Percentiles rank a stretch among this genome's conserved stretches.
Conservation (phyloP, 2,113 vertebrate genomes). For the Sinocyclocheilus rhinocerous region DNA sequence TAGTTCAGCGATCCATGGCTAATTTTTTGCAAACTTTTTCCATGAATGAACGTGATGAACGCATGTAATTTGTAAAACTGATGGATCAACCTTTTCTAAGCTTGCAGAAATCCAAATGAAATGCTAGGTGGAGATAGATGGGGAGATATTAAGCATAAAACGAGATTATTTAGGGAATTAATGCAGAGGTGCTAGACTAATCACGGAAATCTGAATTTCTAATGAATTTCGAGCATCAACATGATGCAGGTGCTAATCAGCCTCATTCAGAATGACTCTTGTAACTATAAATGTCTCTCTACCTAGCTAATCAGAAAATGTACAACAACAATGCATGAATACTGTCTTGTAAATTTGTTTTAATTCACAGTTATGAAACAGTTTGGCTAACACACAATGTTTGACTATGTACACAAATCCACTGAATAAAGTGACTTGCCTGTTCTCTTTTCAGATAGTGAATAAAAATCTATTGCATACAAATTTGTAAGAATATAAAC, state of each 20-base stretch:
- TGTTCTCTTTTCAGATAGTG: neutral
- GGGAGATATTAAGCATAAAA: conserved; percentile 16
- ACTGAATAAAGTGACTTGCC: neutral
- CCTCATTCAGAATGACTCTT: conserved; percentile 24
- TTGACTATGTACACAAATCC: neutral
- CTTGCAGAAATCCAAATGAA: conserved; percentile 38
- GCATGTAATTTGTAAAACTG: conserved; percentile 42
- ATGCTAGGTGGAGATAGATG: conserved; percentile 31
- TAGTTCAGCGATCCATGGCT: conserved; percentile 29
- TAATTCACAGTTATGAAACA: neutral
- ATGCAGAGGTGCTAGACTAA: conserved; percentile 39
- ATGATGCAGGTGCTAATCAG: conserved; percentile 46
- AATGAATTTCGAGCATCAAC: conserved; percentile 42
- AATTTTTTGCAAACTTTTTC: conserved; percentile 22
- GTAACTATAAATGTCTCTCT: conserved; percentile 7
- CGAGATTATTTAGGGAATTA: conserved; percentile 42
- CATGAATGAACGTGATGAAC: conserved; percentile 44
- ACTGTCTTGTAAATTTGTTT: neutral
- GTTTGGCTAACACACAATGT: neutral
- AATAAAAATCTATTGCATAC: neutral
- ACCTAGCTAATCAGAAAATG: conserved; percentile 32
- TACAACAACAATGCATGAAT: conserved; percentile 9
- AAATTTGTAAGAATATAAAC: neutral
- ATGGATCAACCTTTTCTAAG: conserved; percentile 39
- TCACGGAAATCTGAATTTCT: conserved; percentile 45